These are phyloP conservation scores for Hemaris fuciformis DNA, from an alignment of 2,888 invertebrate species.

Conservation along the genomic window DNA sequence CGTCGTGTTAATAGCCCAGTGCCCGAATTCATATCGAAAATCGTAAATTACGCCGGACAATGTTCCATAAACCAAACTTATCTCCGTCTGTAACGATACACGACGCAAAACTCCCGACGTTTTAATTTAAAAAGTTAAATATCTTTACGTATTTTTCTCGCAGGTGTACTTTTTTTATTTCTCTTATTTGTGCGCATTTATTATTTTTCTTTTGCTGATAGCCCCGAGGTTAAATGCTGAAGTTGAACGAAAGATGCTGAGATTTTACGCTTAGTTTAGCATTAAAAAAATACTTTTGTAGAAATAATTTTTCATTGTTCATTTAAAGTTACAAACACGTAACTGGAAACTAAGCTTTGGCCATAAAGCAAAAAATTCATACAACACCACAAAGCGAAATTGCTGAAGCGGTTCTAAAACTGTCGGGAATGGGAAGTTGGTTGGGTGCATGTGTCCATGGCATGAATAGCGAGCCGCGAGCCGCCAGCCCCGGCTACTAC, in stretches of 20 bases:
- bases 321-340: background rate
- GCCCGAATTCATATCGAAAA: slow-evolving; percentile 64
- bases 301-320: slow-evolving; percentile 6
- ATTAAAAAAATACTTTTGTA: slow-evolving; percentile 3
- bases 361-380: slow-evolving; percentile 49
- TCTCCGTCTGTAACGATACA: slow-evolving; percentile 48
- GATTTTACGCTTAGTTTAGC: background rate
- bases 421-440: slow-evolving; percentile 41
- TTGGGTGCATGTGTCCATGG: slow-evolving; percentile 28
- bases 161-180: background rate
- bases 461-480: slow-evolving; percentile 29
- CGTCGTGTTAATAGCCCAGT: slow-evolving; percentile 65
- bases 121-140: slow-evolving; percentile 9
- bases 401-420: slow-evolving; percentile 48
- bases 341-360: background rate
- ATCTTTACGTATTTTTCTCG: background rate
- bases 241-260: background rate
- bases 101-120: slow-evolving; percentile 31
- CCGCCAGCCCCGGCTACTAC: slow-evolving; percentile 13
- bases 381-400: slow-evolving; percentile 54
- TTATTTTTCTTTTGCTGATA: background rate
- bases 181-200: background rate
- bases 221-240: background rate
- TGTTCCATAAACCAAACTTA: slow-evolving; percentile 68
- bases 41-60: slow-evolving; percentile 60